These are phyloP conservation scores for Hycleus phaleratus DNA, from an alignment of 1,140 invertebrate genomes.

Conservation along the genomic window DNA sequence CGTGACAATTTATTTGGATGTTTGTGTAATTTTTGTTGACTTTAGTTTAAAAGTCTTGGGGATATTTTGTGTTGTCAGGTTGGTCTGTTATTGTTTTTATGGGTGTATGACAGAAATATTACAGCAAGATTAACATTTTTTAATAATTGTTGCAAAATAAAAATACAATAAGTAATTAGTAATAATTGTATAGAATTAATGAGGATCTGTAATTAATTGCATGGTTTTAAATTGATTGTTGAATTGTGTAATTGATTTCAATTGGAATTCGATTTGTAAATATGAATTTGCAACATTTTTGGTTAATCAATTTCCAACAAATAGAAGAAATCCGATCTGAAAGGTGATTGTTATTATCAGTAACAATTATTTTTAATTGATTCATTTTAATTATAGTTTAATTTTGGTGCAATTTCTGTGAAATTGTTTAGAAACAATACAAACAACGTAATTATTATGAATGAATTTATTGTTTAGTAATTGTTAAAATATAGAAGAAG, in stretches of 20 bases:
- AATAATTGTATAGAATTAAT: not conserved
- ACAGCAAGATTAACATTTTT: conserved; percentile 11
- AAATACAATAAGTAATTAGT: not conserved
- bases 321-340: too few species aligned
- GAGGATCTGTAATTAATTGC: not conserved
- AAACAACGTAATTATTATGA: too few species aligned
- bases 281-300: too few species aligned
- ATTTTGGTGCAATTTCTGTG: too few species aligned
- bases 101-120: conserved; percentile 19
- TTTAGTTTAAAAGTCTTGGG: not conserved
- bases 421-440: too few species aligned
- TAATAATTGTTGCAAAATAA: not conserved
- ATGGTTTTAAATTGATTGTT: not conserved
- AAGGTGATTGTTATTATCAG: too few species aligned
- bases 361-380: too few species aligned
- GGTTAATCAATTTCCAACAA: too few species aligned
- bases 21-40: not conserved
- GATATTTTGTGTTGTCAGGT: not conserved
- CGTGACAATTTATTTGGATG: too few species aligned
- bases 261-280: not conserved
- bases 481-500: too few species aligned
- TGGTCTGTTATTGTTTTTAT: conserved; percentile 20
- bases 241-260: not conserved
- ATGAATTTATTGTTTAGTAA: too few species aligned
- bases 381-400: too few species aligned